Evolutionary conservation across 2,888 invertebrate species (phyloP).

Genomic region (Trachelus iudaicus): DNA sequence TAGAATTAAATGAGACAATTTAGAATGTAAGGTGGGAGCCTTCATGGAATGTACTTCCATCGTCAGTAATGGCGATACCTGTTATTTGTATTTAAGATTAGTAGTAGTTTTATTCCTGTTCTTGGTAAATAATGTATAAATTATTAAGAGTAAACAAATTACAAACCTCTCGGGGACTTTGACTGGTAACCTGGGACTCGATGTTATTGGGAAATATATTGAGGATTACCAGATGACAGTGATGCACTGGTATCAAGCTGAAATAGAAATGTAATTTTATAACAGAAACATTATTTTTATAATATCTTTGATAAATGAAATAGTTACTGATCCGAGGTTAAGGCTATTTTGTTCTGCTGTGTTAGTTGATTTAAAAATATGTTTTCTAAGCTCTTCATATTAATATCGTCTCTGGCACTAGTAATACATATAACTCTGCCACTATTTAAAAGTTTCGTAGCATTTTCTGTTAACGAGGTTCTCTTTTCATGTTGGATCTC

Average conservation of each 20-base stretch:
- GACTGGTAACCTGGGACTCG: constrained; percentile 81
- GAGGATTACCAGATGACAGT: constrained; percentile 90
- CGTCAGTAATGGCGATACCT: constrained; percentile 78
- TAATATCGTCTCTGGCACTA: constrained; percentile 86
- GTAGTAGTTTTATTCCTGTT: neutral
- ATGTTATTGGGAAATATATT: constrained; percentile 88
- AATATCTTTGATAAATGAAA: neutral
- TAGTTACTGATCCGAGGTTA: constrained; percentile 72
- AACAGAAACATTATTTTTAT: constrained; percentile 8
- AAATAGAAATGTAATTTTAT: constrained; percentile 40
- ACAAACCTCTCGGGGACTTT: constrained; percentile 74
- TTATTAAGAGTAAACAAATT: constrained; percentile 7
- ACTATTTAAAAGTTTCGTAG: constrained; percentile 67
- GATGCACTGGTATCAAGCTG: constrained; percentile 81
- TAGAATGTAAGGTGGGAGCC: constrained; percentile 79
- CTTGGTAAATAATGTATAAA: neutral
- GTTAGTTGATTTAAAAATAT: constrained; percentile 85
- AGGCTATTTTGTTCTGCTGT: constrained; percentile 82
- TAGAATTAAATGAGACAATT: constrained; percentile 80
- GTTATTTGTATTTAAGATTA: neutral
- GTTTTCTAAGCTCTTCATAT: constrained; percentile 87
- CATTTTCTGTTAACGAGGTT: constrained; percentile 66
- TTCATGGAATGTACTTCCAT: constrained; percentile 85
- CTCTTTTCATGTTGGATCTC: constrained; percentile 76
- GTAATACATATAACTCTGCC: constrained; percentile 93